A percentile compares a stretch with the other conserved stretches of the same genome.
These are phyloP conservation scores for Cacatua alba DNA, from an alignment of 2,113 vertebrate genomes.

Conservation along the genomic window DNA sequence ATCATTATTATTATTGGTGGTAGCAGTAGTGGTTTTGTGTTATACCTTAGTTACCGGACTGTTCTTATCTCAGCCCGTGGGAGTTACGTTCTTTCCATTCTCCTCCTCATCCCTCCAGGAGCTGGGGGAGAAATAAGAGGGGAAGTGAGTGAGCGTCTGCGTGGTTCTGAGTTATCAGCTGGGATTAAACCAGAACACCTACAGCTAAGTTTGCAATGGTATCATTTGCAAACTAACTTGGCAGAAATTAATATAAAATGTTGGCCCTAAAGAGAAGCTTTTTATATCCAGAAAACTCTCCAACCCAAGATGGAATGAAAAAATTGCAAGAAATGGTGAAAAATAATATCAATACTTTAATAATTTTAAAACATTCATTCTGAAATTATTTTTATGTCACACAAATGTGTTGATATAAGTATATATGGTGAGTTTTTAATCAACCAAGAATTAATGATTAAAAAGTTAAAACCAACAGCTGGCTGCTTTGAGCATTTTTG, in stretches of 20 bases:
- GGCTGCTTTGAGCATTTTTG: background rate
- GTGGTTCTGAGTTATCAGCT: no score
- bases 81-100: no score
- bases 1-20: no score
- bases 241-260: background rate
- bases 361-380: background rate
- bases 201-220: background rate
- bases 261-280: background rate
- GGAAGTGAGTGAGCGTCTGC: no score
- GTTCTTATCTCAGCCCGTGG: no score
- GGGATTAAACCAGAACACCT: background rate
- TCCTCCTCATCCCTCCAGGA: no score
- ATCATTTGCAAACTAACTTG: background rate
- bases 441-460: background rate
- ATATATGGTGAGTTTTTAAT: background rate
- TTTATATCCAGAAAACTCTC: background rate
- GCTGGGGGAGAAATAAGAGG: no score
- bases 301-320: background rate
- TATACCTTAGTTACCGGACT: no score
- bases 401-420: background rate
- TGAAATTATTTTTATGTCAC: background rate
- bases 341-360: background rate
- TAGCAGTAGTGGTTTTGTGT: no score
- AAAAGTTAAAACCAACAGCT: background rate
- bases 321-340: background rate